Evolutionary conservation across 2,113 vertebrate species (phyloP).

Genomic region (Xenus cinereus): DNA sequence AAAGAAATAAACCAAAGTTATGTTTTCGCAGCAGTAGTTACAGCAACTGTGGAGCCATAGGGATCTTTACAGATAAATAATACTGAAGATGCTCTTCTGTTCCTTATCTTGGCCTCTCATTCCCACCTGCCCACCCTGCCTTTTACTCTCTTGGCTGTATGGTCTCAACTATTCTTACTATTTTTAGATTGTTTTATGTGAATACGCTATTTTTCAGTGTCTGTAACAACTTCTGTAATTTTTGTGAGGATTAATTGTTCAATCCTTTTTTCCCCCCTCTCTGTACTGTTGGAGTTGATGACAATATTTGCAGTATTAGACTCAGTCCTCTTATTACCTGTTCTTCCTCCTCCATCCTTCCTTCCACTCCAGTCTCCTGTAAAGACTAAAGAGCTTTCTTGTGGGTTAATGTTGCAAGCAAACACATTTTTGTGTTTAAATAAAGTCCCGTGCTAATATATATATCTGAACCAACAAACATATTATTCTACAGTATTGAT

Average conservation of each 20-base stretch:
- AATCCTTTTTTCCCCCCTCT: neutral
- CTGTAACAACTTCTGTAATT: neutral
- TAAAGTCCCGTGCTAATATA: neutral
- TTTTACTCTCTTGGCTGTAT: neutral
- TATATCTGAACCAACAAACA: neutral
- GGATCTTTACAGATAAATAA: neutral
- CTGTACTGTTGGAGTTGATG: neutral
- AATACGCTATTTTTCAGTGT: neutral
- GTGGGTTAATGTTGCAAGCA: neutral
- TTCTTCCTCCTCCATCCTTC: neutral
- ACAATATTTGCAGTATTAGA: neutral
- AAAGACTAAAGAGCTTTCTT: neutral
- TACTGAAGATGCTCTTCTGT: neutral
- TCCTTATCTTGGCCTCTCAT: neutral
- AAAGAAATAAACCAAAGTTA: neutral
- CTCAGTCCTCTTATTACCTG: neutral
- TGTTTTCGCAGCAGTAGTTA: neutral
- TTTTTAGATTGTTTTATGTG: neutral
- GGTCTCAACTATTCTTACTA: neutral
- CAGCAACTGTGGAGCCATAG: neutral
- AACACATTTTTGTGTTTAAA: neutral
- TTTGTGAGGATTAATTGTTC: neutral
- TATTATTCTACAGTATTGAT: neutral
- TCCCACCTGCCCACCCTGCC: neutral
- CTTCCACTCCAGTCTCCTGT: neutral